Percentiles rank a stretch among this genome's conserved stretches.
Conservation (phyloP, 2,113 vertebrate genomes). For the Oncorhynchus tshawytscha region DNA sequence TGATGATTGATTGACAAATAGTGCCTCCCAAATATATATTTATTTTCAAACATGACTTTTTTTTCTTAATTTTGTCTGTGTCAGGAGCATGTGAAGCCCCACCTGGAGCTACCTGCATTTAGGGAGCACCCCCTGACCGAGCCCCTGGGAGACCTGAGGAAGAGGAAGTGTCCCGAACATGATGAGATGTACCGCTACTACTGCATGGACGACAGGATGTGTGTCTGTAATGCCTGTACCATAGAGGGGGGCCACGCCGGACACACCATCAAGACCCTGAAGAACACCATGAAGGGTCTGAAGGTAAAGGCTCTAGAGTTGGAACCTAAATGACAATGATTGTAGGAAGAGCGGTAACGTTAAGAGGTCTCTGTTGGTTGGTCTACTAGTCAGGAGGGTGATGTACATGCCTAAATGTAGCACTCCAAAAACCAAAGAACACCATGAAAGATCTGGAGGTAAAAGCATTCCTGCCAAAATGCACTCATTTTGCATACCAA, state of each 20-base stretch:
- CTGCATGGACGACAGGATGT: conserved; percentile 67
- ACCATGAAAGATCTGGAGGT: background rate
- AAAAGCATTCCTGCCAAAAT: no score
- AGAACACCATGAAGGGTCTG: conserved; percentile 69
- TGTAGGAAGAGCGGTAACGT: no score
- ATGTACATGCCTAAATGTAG: no score
- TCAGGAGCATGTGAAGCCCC: conserved; percentile 66
- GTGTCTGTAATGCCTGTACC: conserved; percentile 72
- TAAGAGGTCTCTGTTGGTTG: no score
- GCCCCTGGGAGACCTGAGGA: conserved; percentile 64
- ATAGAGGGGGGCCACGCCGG: conserved; percentile 67
- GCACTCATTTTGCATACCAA: no score
- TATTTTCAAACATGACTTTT: no score
- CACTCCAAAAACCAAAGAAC: no score
- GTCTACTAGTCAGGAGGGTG: no score
- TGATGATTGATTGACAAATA: no score
- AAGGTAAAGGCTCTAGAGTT: conserved; percentile 49
- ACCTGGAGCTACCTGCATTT: conserved; percentile 71
- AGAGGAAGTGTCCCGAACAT: conserved; percentile 69
- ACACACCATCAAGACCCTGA: conserved; percentile 72
- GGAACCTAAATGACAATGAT: no score
- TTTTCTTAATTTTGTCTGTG: conserved; percentile 50
- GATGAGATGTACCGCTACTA: conserved; percentile 73
- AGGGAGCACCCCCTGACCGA: conserved; percentile 69
- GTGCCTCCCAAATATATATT: no score